phyloP scores from a whole-genome alignment of 2,113 vertebrate species.

The Felis chaus region DNA sequence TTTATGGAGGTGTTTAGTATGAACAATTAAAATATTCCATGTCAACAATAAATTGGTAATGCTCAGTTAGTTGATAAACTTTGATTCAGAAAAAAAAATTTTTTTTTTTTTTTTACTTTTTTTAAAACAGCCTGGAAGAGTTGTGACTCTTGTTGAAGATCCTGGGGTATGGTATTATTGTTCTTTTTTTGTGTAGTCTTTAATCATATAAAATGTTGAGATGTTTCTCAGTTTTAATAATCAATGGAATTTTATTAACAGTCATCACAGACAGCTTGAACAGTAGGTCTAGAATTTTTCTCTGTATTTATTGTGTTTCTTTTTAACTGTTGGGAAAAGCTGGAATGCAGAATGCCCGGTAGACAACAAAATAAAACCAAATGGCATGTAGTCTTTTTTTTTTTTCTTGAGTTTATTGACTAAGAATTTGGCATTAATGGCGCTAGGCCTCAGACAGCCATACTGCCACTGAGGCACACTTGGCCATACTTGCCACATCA shows the following conservation, averaged over 20 bases:
- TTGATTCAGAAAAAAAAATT: conserved; percentile 49
- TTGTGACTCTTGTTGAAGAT: conserved; percentile 97
- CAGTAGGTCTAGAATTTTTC: conserved; percentile 12
- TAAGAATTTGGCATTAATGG: conserved; percentile 4
- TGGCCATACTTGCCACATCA: background rate
- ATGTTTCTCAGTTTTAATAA: conserved; percentile 47
- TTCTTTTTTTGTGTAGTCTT: conserved; percentile 59
- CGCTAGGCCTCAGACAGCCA: background rate
- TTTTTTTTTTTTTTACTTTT: conserved; percentile 32
- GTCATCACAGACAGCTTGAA: background rate
- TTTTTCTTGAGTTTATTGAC: conserved; percentile 9
- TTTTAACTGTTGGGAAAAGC: conserved; percentile 18
- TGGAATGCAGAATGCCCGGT: background rate
- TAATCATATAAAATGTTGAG: conserved; percentile 31
- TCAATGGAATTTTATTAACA: conserved; percentile 20
- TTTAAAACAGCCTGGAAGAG: conserved; percentile 93
- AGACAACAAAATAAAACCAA: conserved; percentile 35
- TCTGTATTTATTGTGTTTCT: background rate
- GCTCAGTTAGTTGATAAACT: conserved; percentile 23
- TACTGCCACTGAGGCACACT: background rate
- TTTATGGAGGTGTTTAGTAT: conserved; percentile 10
- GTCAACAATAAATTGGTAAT: conserved; percentile 50
- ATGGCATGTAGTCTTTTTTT: background rate
- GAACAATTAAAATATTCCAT: conserved; percentile 35
- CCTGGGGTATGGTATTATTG: conserved; percentile 89